Conservation (phyloP, 2,113 vertebrate genomes). For the Neoarius graeffei region DNA sequence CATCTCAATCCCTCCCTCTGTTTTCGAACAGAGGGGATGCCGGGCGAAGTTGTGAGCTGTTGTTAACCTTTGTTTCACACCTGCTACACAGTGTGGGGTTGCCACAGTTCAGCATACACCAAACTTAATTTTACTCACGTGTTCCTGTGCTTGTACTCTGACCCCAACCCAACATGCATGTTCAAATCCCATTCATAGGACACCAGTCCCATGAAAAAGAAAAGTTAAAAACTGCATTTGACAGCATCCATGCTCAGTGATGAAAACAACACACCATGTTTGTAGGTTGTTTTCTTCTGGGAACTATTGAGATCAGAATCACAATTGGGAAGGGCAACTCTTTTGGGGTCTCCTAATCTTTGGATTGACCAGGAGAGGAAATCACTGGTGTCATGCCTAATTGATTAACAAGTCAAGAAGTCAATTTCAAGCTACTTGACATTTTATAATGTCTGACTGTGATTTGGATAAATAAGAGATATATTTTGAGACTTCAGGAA, state of each 20-base stretch:
- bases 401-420: background rate
- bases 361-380: background rate
- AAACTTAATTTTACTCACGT: conserved; percentile 74
- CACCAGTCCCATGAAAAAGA: background rate
- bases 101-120: conserved; percentile 72
- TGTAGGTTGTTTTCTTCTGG: conserved; percentile 15
- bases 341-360: background rate
- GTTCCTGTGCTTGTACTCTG: conserved; percentile 65
- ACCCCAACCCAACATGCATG: conserved; percentile 6
- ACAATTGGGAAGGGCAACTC: background rate
- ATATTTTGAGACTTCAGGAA: background rate
- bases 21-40: conserved; percentile 42
- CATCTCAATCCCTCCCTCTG: conserved; percentile 36
- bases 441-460: background rate
- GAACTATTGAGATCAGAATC: background rate
- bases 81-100: conserved; percentile 69
- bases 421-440: background rate
- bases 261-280: background rate
- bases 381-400: background rate
- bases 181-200: conserved; percentile 36
- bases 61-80: conserved; percentile 79
- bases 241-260: conserved; percentile 5
- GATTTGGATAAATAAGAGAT: background rate
- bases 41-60: conserved; percentile 54
- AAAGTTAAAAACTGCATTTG: conserved; percentile 9